Percentiles rank a stretch among this genome's conserved stretches.
Evolutionary conservation across 35 echinoderm and acorn worm species (phyloP).

Genomic region (Amphiura filiformis): DNA sequence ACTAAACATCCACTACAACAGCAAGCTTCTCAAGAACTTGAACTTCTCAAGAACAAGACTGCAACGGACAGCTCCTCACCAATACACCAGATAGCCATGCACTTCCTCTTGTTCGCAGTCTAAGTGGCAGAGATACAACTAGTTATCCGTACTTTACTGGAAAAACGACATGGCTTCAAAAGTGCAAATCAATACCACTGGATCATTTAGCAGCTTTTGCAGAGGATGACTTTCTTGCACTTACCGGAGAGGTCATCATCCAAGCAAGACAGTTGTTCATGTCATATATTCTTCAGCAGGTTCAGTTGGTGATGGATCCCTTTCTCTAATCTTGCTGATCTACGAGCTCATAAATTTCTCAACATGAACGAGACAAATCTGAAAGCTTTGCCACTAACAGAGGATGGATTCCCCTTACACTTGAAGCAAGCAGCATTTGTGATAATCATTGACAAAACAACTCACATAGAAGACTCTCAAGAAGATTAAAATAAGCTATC

Average conservation of each 20-base stretch:
- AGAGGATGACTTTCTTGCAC: not conserved
- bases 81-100: not conserved
- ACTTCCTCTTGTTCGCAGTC: not conserved
- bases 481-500: too few relatives aligned
- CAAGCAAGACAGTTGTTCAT: conserved; percentile 1
- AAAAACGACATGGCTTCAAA: conserved; percentile 1
- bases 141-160: conserved; percentile 3
- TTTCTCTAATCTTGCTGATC: not conserved
- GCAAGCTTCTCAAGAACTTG: not conserved
- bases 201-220: conserved; percentile 7
- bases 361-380: not conserved
- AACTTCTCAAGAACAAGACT: not conserved
- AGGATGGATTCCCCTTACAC: conserved; percentile 1
- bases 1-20: not conserved
- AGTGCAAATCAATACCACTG: not conserved
- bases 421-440: not conserved
- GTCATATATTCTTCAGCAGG: not conserved
- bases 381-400: not conserved
- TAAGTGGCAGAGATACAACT: not conserved
- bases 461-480: too few relatives aligned
- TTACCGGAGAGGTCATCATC: not conserved
- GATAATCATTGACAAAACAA: too few relatives aligned
- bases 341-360: not conserved
- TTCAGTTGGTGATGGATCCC: not conserved
- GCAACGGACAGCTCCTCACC: not conserved